Evolutionary conservation across 2,797 vertebrate genomes (phyloP), one percentile per base, ranked within the genome.

Genomic region (Danio albolineatus): DNA sequence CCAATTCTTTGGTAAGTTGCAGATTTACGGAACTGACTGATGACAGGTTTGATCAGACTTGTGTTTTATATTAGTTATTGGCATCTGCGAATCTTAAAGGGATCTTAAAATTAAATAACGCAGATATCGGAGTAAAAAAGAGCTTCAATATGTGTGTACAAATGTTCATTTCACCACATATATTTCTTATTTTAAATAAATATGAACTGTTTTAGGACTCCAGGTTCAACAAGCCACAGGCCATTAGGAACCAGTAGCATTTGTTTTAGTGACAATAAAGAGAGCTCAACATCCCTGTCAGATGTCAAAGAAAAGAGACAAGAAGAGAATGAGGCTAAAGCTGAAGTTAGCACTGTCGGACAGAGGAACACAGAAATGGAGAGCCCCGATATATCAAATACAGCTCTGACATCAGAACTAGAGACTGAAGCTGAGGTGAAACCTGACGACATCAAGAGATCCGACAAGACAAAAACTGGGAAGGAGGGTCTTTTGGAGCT

Each of bases 401-500:
- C 12, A 7, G 10, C 5, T 1, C 48, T 7, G n/a, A 49, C 65
- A 16, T 60, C 65, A 60, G 54, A 51, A 10, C 28, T 43, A n/a
- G 62, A 56, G 41, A 73, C 59, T 19, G n/a, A 43, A 61, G 19
- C 76, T 43, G 17, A 19, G 19, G 65, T 87, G 66, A 79, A 57
- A 54, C 7, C 75, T 74, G 54, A 80, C 3, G 41, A 39, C 6
- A 6, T 41, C 10, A 38, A 78, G 49, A 61, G 64, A 5, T 44
- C 36, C 39, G 36, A 65, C 5, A 48, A 80, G 64, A 12, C 28
- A 1, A 90, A 84, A 82, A 89, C 82, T 5, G 86, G 86, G 1
- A 97, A 96, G 84, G 88, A 95, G 82, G 87, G 85, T 80, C 91
- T 98, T 59, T 80, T 96, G 67, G 85, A 90, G 12, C 84, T 98